phyloP scores from a whole-genome alignment of 2,113 vertebrate species.

The Myodes glareolus region DNA sequence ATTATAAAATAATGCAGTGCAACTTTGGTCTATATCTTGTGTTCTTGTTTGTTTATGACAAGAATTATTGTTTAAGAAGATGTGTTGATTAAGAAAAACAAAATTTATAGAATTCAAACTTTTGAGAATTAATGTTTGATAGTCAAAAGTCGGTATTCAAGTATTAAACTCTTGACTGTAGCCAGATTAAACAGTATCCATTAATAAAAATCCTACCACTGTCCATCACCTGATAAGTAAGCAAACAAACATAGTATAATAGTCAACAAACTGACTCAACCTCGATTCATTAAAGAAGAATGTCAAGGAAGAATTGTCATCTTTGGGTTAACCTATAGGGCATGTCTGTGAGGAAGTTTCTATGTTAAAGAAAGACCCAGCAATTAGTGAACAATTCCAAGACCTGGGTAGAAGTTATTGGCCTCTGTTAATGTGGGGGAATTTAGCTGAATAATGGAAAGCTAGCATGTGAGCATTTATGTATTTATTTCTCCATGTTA shows the following conservation, averaged over 20 bases:
- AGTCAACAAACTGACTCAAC: neutral
- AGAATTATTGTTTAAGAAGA: neutral
- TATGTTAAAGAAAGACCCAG: neutral
- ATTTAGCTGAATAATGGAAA: neutral
- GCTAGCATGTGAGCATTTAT: no score
- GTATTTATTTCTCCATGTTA: neutral
- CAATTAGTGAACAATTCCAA: fast-evolving
- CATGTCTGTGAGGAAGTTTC: neutral
- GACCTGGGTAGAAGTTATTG: neutral
- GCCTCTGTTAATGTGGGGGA: no score
- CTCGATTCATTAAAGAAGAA: no score
- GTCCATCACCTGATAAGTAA: neutral
- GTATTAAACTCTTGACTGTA: neutral
- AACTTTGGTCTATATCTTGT: neutral
- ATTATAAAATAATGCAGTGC: neutral
- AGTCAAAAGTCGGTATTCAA: no score
- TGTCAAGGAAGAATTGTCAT: neutral
- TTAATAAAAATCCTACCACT: neutral
- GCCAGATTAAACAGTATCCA: neutral
- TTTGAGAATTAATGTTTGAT: neutral
- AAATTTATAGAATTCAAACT: neutral
- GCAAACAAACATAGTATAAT: neutral
- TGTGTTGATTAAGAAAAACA: neutral
- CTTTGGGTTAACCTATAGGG: neutral
- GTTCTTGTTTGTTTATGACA: neutral